Evolutionary conservation across 2,888 invertebrate species (phyloP), one percentile per base, ranked within the genome.

Genomic region (Abrostola tripartita): DNA sequence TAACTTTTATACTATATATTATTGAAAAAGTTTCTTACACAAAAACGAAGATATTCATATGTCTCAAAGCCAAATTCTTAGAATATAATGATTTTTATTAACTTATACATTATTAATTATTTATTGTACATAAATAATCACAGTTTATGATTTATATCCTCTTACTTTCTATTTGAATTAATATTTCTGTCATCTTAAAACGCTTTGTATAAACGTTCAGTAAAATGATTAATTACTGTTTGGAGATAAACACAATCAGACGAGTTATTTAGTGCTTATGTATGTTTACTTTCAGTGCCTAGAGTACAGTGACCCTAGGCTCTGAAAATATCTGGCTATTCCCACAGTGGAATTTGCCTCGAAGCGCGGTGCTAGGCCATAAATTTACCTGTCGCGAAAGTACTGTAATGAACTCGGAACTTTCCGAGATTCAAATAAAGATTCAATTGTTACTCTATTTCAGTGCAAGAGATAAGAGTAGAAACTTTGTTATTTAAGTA

Each of bases 391-490:
- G 60, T 55, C 58, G 61, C 42, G 37, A 54, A 52, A 56, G 40
- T 36, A 41, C 50, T 6, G 12, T 76, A 74, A 76, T 67, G 62
- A 72, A 62, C 54, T 68, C 42, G 76, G 58, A 68, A 74, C 60
- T 76, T 74, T 76, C 65, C 74, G 6, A 59, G 54, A 54, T 65
- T 61, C 47, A 67, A 61, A 61, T 55, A 61, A 58, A 62, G 37
- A n/a, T 49, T 52, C 40, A 44, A 52, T 49, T 63, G 38, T 44
- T 57, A 56, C 50, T 40, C 54, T 51, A 24, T 42, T 42, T 62
- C 35, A 37, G 37, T 54, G 7, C 35, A 36, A 11, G 54, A 53
- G 44, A 42, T 47, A 56, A 55, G 36, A 47, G 9, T 5, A 24
- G 36, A 65, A 37, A 44, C 40, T 54, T 54, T 56, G n/a, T 37